A percentile compares a stretch with the other conserved stretches of the same genome.
Conservation (phyloP, 2,888 invertebrate species). For the Drosophila conformis region DNA sequence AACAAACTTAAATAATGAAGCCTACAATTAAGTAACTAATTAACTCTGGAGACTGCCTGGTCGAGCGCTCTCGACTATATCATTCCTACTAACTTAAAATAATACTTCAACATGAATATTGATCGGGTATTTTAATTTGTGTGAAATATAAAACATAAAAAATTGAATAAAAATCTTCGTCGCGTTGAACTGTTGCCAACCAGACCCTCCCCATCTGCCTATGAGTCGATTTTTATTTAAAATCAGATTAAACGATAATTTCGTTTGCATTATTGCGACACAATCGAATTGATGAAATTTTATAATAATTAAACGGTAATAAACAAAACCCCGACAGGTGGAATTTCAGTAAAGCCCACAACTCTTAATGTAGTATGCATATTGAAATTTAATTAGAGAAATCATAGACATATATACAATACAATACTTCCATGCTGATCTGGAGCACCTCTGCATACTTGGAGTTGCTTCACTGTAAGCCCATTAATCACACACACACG, state of each 20-base stretch:
- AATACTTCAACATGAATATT: background rate
- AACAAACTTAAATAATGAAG: background rate
- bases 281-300: slow-evolving; percentile 73
- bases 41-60: background rate
- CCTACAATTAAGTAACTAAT: background rate
- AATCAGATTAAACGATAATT: background rate
- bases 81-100: background rate
- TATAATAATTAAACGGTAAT: slow-evolving; percentile 50
- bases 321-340: slow-evolving; percentile 4
- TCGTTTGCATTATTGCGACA: slow-evolving; percentile 34
- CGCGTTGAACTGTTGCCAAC: background rate
- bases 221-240: background rate
- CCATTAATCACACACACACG: slow-evolving; percentile 46
- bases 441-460: background rate
- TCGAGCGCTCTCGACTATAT: background rate
- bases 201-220: background rate
- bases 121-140: background rate
- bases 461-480: slow-evolving; percentile 36
- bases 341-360: slow-evolving; percentile 3
- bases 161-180: background rate
- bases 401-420: background rate
- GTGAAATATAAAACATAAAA: background rate
- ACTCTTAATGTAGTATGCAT: background rate
- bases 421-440: background rate
- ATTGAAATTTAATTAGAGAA: slow-evolving; percentile 39